Percentiles rank a stretch among this genome's conserved stretches.
Conservation (phyloP, 2,113 vertebrate species). For the Grallaria varia region DNA sequence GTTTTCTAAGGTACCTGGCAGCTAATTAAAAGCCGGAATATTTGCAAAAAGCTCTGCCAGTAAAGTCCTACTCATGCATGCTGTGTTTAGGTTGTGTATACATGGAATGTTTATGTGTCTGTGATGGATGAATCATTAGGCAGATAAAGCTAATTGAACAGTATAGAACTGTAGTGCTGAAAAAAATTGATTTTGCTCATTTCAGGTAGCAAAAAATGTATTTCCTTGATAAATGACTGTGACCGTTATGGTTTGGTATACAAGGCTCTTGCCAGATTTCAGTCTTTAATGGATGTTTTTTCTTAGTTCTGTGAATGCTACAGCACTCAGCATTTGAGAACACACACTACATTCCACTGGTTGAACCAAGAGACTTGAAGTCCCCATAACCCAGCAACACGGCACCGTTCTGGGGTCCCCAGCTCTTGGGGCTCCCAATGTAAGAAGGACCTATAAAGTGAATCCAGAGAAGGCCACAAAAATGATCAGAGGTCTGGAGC, state of each 20-base stretch:
- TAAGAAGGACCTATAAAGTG: background rate
- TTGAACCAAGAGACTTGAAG: background rate
- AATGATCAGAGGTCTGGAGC: background rate
- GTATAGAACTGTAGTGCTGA: background rate
- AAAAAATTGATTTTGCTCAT: background rate
- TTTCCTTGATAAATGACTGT: background rate
- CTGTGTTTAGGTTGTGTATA: background rate
- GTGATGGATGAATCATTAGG: background rate
- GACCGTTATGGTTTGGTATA: background rate
- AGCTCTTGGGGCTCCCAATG: accelerated
- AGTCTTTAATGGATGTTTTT: background rate
- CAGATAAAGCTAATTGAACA: slow-evolving; percentile 3
- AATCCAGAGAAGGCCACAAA: background rate
- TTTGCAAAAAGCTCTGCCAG: background rate
- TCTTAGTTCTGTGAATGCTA: background rate
- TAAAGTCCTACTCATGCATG: background rate
- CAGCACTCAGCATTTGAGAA: background rate
- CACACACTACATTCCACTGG: background rate
- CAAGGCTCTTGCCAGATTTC: background rate
- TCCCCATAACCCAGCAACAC: background rate
- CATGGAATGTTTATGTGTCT: background rate
- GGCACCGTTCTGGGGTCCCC: too few species aligned
- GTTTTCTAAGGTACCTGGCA: background rate
- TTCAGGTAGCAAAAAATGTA: slow-evolving; percentile 1
- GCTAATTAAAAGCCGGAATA: background rate